Conservation (phyloP, 2,113 vertebrate genomes). For the Gobio gobio region DNA sequence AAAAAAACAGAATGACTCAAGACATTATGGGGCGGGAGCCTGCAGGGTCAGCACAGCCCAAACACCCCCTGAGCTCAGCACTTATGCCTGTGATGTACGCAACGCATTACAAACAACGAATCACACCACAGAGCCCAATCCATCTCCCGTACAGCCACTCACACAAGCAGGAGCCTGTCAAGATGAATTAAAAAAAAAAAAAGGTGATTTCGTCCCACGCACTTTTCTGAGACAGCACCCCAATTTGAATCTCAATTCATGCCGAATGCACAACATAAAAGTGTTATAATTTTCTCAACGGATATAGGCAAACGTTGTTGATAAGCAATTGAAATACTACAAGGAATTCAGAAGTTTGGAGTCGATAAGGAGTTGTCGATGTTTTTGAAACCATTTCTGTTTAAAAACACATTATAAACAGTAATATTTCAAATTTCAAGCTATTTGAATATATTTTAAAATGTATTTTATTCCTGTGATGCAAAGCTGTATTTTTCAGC, state of each 20-base stretch:
- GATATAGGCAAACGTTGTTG: background rate
- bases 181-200: background rate
- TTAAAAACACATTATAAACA: background rate
- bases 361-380: background rate
- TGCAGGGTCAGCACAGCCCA: constrained; percentile 20
- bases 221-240: background rate
- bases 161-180: background rate
- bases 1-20: constrained; percentile 29
- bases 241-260: background rate
- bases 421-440: background rate
- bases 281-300: background rate
- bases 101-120: constrained; percentile 18
- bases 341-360: background rate
- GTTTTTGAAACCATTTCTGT: background rate
- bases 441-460: background rate
- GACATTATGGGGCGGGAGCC: constrained; percentile 7
- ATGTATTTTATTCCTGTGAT: background rate
- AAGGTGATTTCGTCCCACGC: background rate
- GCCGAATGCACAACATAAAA: background rate
- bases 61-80: constrained; percentile 33
- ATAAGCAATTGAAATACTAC: too few relatives aligned
- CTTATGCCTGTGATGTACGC: constrained; percentile 21
- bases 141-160: background rate
- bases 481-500: background rate
- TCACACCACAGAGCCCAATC: background rate